Percentiles rank a stretch among this genome's conserved stretches.
Evolutionary conservation across 1,140 invertebrate genomes (phyloP).

Genomic region (Ptiloglossa arizonensis): DNA sequence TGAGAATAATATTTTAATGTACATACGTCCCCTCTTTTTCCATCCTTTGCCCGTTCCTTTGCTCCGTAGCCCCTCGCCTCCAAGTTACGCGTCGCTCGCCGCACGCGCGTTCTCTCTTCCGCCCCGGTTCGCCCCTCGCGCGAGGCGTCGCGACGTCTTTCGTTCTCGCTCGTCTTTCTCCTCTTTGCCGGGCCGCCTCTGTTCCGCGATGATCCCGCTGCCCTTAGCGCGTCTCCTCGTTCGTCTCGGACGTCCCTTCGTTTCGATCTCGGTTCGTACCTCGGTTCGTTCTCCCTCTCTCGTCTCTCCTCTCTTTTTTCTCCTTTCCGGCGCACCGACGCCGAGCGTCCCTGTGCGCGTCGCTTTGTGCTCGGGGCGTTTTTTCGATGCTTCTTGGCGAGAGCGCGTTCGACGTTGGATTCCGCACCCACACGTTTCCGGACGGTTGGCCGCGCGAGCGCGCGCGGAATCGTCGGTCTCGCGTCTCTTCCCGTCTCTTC

Average conservation of each 20-base stretch:
- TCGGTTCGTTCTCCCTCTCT: slow-evolving; percentile 13
- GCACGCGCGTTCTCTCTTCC: slow-evolving; percentile 21
- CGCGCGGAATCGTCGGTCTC: not conserved
- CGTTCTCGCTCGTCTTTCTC: not conserved
- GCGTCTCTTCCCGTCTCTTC: not conserved
- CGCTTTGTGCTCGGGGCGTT: slow-evolving; percentile 73
- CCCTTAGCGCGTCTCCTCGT: slow-evolving; percentile 27
- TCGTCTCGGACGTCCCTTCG: slow-evolving; percentile 14
- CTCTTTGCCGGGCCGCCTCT: slow-evolving; percentile 18
- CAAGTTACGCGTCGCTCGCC: slow-evolving; percentile 27
- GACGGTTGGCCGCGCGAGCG: slow-evolving; percentile 1
- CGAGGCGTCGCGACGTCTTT: slow-evolving; percentile 4
- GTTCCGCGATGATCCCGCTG: slow-evolving; percentile 31
- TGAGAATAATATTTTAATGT: slow-evolving; percentile 83
- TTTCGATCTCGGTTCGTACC: slow-evolving; percentile 1
- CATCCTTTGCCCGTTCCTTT: slow-evolving; percentile 30
- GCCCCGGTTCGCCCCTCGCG: slow-evolving; percentile 38
- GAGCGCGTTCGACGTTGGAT: slow-evolving; percentile 57
- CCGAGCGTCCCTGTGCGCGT: slow-evolving; percentile 33
- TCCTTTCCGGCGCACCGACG: slow-evolving; percentile 18
- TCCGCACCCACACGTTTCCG: slow-evolving; percentile 56
- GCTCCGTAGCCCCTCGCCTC: slow-evolving; percentile 40
- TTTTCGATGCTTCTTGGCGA: slow-evolving; percentile 73
- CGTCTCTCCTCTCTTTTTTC: slow-evolving; percentile 12
- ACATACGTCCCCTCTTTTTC: slow-evolving; percentile 67